Evolutionary conservation across 2,113 vertebrate genomes (phyloP).

Genomic region (Lophura nycthemera): DNA sequence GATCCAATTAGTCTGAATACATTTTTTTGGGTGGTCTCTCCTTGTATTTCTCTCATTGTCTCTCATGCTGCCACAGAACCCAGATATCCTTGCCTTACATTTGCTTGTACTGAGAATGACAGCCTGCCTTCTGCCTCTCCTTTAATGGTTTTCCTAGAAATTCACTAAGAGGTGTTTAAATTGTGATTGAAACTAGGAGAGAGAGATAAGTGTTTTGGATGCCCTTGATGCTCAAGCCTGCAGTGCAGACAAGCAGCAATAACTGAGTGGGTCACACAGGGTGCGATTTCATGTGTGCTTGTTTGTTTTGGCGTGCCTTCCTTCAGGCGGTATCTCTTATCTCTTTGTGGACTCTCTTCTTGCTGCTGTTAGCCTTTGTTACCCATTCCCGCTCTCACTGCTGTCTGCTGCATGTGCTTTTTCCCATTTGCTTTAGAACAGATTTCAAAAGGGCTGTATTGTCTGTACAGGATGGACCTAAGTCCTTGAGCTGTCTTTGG

Average conservation of each 20-base stretch:
- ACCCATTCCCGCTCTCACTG: background rate
- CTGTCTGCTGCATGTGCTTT: background rate
- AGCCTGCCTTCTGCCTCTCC: background rate
- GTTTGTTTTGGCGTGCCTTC: background rate
- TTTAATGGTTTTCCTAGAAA: background rate
- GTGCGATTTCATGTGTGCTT: background rate
- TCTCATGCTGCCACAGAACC: background rate
- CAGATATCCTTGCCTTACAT: background rate
- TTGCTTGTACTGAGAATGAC: background rate
- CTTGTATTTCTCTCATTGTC: background rate
- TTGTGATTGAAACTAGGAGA: background rate
- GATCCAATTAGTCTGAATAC: background rate
- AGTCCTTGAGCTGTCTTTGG: conserved; percentile 1
- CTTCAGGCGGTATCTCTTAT: accelerated
- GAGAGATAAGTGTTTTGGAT: background rate
- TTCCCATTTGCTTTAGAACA: background rate
- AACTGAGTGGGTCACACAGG: background rate
- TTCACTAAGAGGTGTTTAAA: background rate
- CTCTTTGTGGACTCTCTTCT: background rate
- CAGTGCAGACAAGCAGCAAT: background rate
- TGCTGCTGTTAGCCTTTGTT: background rate
- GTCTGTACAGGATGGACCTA: background rate
- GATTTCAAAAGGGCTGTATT: background rate
- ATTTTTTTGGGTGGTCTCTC: background rate
- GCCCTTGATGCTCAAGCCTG: background rate